Evolutionary conservation across 2,888 invertebrate species (phyloP).

Genomic region (Agrotis ipsilon): DNA sequence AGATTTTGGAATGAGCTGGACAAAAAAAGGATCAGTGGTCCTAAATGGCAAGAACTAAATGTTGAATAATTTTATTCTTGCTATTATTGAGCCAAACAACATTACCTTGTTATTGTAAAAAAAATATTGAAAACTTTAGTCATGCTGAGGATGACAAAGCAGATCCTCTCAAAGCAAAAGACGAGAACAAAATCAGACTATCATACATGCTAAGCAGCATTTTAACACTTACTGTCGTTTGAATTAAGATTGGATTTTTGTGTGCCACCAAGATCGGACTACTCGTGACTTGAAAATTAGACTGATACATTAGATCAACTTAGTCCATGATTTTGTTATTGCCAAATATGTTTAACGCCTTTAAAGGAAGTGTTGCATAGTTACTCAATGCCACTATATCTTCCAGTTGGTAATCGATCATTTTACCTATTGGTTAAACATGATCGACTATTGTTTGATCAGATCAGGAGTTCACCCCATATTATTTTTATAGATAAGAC

Average conservation of each 20-base stretch:
- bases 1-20: too few species aligned
- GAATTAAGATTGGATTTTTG: background rate
- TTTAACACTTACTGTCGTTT: background rate
- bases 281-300: constrained; percentile 28
- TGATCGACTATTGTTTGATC: too few species aligned
- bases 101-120: background rate
- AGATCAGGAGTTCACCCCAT: too few species aligned
- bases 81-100: too few species aligned
- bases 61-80: too few species aligned
- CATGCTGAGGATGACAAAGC: background rate
- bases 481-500: too few species aligned
- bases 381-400: background rate
- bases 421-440: too few species aligned
- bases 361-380: background rate
- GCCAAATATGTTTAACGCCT: background rate
- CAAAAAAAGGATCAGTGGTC: too few species aligned
- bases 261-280: background rate
- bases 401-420: background rate
- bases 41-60: too few species aligned
- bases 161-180: constrained; percentile 22
- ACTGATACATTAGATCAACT: constrained; percentile 7
- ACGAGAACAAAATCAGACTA: constrained; percentile 26
- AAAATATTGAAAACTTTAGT: background rate
- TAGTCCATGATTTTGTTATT: constrained; percentile 18
- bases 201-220: background rate